phyloP scores from a whole-genome alignment of 2,113 vertebrate species.

The Corythaixoides concolor region DNA sequence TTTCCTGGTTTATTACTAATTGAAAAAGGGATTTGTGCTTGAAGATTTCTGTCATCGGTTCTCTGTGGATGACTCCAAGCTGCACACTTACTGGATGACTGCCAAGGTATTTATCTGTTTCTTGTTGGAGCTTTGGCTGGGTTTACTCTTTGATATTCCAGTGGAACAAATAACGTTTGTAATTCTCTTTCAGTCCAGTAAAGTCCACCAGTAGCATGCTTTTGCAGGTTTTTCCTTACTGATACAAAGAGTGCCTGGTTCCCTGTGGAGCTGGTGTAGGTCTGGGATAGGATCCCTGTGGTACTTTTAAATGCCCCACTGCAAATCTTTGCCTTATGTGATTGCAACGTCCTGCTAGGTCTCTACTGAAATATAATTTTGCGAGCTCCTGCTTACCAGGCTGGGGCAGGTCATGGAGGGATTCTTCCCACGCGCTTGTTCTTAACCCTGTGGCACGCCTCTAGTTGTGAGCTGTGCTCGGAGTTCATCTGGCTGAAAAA shows the following conservation, averaged over 20 bases:
- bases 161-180: neutral
- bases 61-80: neutral
- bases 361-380: neutral
- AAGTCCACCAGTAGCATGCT: neutral
- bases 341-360: neutral
- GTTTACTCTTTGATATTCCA: neutral
- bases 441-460: neutral
- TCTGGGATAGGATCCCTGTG: neutral
- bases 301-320: neutral
- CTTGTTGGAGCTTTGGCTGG: neutral
- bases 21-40: neutral
- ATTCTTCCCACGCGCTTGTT: neutral
- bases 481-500: neutral
- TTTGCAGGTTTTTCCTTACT: neutral
- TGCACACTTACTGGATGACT: fast-evolving
- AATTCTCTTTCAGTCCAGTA: neutral
- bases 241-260: neutral
- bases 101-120: neutral
- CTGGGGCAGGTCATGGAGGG: fast-evolving
- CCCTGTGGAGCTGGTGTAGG: neutral
- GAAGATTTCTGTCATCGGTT: neutral
- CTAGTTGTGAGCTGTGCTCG: neutral
- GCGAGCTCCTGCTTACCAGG: neutral
- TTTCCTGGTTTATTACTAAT: neutral
- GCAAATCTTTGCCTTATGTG: fast-evolving